phyloP scores from a whole-genome alignment of 2,113 vertebrate species.

The Carassius gibelio region DNA sequence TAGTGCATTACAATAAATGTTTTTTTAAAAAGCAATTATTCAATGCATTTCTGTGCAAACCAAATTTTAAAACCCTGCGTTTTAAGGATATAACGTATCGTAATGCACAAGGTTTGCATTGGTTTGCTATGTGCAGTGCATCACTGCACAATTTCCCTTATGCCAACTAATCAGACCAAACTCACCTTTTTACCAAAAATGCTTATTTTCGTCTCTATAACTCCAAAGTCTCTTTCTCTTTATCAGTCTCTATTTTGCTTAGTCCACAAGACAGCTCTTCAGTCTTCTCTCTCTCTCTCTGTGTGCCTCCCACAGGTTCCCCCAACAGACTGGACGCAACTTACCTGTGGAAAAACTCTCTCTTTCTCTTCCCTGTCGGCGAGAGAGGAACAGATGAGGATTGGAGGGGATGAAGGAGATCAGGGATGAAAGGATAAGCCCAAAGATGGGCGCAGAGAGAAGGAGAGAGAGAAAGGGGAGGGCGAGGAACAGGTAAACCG shows the following conservation, averaged over 20 bases:
- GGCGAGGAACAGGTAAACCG: slow-evolving; percentile 68
- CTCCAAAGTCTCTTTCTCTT: slow-evolving; percentile 27
- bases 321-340: slow-evolving; percentile 64
- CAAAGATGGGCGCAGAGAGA: slow-evolving; percentile 70
- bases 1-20: no score
- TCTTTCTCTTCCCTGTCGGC: slow-evolving; percentile 66
- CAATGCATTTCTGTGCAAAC: background rate
- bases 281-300: slow-evolving; percentile 24
- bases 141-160: background rate
- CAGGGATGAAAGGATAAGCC: slow-evolving; percentile 80
- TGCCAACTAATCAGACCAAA: slow-evolving; percentile 1
- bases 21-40: no score
- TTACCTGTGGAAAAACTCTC: slow-evolving; percentile 66
- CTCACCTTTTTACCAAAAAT: slow-evolving; percentile 65
- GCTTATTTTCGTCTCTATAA: slow-evolving; percentile 36
- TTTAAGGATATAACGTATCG: background rate
- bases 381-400: slow-evolving; percentile 72
- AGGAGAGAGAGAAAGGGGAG: slow-evolving; percentile 34
- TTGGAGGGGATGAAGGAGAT: slow-evolving; percentile 81
- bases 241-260: slow-evolving; percentile 51
- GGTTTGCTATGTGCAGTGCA: background rate
- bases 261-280: slow-evolving; percentile 52
- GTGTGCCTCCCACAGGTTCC: slow-evolving; percentile 58
- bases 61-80: background rate
- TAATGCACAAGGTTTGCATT: background rate